A percentile compares a stretch with the other conserved stretches of the same genome.
Evolutionary conservation across 2,888 invertebrate species (phyloP).

Genomic region (Chloroclysta siterata): DNA sequence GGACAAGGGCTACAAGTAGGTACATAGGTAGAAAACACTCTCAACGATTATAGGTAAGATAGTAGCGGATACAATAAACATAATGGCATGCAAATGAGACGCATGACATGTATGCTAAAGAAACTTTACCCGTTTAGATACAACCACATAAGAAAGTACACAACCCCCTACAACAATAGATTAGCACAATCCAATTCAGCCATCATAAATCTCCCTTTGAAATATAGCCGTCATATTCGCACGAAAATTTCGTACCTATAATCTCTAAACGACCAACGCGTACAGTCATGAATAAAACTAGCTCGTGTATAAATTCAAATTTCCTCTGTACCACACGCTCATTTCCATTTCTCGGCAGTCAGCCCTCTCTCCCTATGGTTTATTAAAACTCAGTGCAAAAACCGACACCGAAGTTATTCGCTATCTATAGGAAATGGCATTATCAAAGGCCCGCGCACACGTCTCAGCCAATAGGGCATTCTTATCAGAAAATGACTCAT

Average conservation of each 20-base stretch:
- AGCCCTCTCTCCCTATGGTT: slow-evolving; percentile 76
- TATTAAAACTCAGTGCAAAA: slow-evolving; percentile 83
- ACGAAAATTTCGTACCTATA: slow-evolving; percentile 58
- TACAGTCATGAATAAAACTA: slow-evolving; percentile 82
- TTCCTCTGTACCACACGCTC: slow-evolving; percentile 82
- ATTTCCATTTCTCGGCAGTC: slow-evolving; percentile 79
- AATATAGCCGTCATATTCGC: slow-evolving; percentile 55
- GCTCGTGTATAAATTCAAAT: slow-evolving; percentile 84
- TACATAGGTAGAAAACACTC: too few species aligned
- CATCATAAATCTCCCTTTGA: slow-evolving; percentile 47
- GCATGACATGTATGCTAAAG: background rate
- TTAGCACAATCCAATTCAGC: slow-evolving; percentile 39
- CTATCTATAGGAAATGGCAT: slow-evolving; percentile 84
- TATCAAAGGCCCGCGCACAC: slow-evolving; percentile 82
- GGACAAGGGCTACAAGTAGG: too few species aligned
- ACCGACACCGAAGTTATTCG: slow-evolving; percentile 78
- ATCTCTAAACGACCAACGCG: slow-evolving; percentile 57
- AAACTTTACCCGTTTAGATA: slow-evolving; percentile 5
- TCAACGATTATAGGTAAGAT: too few species aligned
- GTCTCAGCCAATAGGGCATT: slow-evolving; percentile 85
- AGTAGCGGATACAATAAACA: too few species aligned
- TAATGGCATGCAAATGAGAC: background rate
- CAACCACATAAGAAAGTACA: slow-evolving; percentile 23
- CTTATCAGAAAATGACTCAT: slow-evolving; percentile 91
- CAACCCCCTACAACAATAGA: slow-evolving; percentile 26